Percentiles rank a stretch among this genome's conserved stretches.
phyloP scores from a whole-genome alignment of 2,888 invertebrate genomes.

The Lasius fuliginosus region DNA sequence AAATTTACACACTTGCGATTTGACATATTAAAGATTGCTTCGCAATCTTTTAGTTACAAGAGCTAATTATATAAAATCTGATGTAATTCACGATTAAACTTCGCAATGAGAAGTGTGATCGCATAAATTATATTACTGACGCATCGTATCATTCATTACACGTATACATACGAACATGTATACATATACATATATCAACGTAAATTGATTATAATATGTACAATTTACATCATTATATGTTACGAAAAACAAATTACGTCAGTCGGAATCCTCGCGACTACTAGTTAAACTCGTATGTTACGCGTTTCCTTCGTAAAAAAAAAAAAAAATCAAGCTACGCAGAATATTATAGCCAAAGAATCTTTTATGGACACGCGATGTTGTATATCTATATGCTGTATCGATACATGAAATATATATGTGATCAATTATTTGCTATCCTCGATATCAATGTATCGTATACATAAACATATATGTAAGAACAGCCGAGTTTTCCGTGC shows the following conservation, averaged over 20 bases:
- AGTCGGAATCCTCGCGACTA: slow-evolving; percentile 26
- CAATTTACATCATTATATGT: slow-evolving; percentile 43
- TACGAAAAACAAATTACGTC: slow-evolving; percentile 42
- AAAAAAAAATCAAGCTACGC: neutral
- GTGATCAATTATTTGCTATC: slow-evolving; percentile 19
- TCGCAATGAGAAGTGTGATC: neutral
- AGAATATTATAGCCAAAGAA: neutral
- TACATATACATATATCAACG: neutral
- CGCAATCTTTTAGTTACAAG: neutral
- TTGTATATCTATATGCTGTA: slow-evolving; percentile 17
- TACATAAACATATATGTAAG: neutral
- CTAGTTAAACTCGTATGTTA: slow-evolving; percentile 33
- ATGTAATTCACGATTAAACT: neutral
- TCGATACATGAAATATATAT: slow-evolving; percentile 20
- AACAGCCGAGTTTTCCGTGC: neutral
- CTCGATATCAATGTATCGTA: slow-evolving; percentile 7
- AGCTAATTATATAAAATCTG: neutral
- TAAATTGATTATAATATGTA: slow-evolving; percentile 38
- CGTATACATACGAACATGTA: neutral
- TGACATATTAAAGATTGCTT: neutral
- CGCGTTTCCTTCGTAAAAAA: slow-evolving; percentile 4
- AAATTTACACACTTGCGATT: neutral
- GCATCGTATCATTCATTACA: slow-evolving; percentile 26
- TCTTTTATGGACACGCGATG: slow-evolving; percentile 31
- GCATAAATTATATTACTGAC: slow-evolving; percentile 22